phyloP scores from a whole-genome alignment of 2,797 vertebrate species.

The Artibeus lituratus region DNA sequence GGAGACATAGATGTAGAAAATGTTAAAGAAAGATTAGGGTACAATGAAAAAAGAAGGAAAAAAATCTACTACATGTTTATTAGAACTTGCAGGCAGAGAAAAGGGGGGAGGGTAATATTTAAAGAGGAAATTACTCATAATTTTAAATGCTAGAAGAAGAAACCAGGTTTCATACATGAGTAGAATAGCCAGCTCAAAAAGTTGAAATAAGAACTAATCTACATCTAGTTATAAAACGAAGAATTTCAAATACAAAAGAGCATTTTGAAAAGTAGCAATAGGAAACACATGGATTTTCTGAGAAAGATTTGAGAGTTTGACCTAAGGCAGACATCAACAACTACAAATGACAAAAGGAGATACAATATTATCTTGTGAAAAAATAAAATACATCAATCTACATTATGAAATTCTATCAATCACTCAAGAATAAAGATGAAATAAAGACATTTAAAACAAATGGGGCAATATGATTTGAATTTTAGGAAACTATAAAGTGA shows the following conservation, averaged over 20 bases:
- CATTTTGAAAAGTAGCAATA: neutral
- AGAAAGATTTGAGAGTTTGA: neutral
- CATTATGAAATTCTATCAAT: neutral
- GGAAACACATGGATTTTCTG: neutral
- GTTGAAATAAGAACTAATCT: neutral
- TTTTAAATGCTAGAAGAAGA: neutral
- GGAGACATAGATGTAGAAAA: neutral
- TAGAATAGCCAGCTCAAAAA: neutral
- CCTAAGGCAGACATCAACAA: neutral
- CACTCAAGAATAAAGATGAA: neutral
- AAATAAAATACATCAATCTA: neutral
- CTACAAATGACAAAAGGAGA: neutral
- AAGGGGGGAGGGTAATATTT: neutral
- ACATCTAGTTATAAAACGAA: neutral
- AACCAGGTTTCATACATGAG: neutral
- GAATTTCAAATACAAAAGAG: neutral
- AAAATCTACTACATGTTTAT: neutral
- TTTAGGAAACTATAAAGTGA: neutral
- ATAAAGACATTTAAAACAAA: neutral
- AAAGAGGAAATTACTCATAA: neutral
- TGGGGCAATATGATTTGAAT: neutral
- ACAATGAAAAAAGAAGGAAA: neutral
- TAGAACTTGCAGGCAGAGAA: neutral
- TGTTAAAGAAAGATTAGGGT: neutral
- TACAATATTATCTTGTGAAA: neutral